Base-by-base conservation (phyloP, 1,140 invertebrate genomes). In the Drosophila lacertosa region DNA sequence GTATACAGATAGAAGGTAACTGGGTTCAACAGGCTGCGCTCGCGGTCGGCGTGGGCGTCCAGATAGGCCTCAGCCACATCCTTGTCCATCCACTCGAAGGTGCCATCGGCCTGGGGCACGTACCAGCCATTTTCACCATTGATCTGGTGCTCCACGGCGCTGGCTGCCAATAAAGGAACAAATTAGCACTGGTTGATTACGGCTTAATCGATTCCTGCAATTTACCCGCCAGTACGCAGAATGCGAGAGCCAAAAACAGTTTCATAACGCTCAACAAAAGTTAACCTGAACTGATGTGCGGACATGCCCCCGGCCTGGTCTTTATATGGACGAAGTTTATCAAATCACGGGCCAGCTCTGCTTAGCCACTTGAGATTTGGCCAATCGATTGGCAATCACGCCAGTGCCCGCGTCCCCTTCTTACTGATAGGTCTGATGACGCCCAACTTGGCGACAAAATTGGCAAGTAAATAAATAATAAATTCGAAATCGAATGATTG, bases 1-100 rank as follows among this genome's bases (percentile, higher is more conserved):
- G 89, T 91, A 53, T 91, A 91, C 63, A 91, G 64, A 26, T 89
- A 86, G 80, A 90, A 91, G 37, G 64, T 86, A n/a, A 91, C 86
- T 1, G 83, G 80, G 40, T 77, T 89, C n/a, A 75, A 51, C 6
- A 64, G 4, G 16, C 16, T 54, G 40, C 80, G 70, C 20, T 71
- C 69, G 6, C 18, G 47, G 6, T 29, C 63, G 37, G 6, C 20
- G 22, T 35, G 68, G 4, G 60, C 54, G 7, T 63, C 48, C 64
- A 88, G 29, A 22, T 67, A 73, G 68, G 76, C 51, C 18, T 90
- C 89, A 24, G 83, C 82, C 9, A 42, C 51, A 2, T 90, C 73
- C 29, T 59, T 74, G 26, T 80, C 82, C 45, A 89, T 63, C 83
- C 83, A 89, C 44, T 80, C 67, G 13, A 89, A n/a, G 24, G 53